These are phyloP conservation scores for Cotesia congregata DNA, from an alignment of 2,888 invertebrate species.

Conservation along the genomic window DNA sequence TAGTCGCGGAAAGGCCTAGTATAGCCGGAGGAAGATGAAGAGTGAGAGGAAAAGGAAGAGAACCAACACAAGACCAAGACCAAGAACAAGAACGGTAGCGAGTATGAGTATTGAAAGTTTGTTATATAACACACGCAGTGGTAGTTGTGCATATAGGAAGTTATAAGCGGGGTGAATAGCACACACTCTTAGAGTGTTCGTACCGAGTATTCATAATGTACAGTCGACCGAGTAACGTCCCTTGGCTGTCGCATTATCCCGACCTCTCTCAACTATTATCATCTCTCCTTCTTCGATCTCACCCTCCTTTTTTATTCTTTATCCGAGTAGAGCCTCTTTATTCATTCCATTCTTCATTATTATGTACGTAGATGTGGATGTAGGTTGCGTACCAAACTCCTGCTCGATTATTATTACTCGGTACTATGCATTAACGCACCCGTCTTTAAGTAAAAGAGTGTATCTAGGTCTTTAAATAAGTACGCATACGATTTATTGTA, in stretches of 20 bases:
- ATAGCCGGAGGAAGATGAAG: slow-evolving; percentile 25
- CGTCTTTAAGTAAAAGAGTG: not conserved
- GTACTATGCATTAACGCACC: not conserved
- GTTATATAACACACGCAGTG: slow-evolving; percentile 23
- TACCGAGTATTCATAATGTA: slow-evolving; percentile 62
- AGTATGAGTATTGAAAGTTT: slow-evolving; percentile 34
- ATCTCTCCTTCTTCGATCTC: slow-evolving; percentile 8
- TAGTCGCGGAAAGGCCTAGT: slow-evolving; percentile 30
- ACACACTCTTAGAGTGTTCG: slow-evolving; percentile 6
- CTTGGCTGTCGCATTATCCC: slow-evolving; percentile 46
- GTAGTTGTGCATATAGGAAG: slow-evolving; percentile 51
- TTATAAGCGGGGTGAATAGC: slow-evolving; percentile 62
- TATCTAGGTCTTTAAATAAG: not conserved
- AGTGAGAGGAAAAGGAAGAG: slow-evolving; percentile 23
- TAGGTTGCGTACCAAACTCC: not conserved
- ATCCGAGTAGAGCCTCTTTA: not conserved
- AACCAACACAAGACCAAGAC: too few species aligned
- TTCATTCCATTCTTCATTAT: not conserved
- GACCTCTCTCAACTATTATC: slow-evolving; percentile 19
- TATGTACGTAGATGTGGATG: not conserved
- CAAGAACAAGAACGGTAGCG: slow-evolving; percentile 21
- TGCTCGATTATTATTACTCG: not conserved
- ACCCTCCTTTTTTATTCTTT: slow-evolving; percentile 13
- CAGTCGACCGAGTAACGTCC: slow-evolving; percentile 48
- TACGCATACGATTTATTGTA: not conserved